Evolutionary conservation across 2,797 vertebrate genomes (phyloP).

Genomic region (Pelodytes ibericus): DNA sequence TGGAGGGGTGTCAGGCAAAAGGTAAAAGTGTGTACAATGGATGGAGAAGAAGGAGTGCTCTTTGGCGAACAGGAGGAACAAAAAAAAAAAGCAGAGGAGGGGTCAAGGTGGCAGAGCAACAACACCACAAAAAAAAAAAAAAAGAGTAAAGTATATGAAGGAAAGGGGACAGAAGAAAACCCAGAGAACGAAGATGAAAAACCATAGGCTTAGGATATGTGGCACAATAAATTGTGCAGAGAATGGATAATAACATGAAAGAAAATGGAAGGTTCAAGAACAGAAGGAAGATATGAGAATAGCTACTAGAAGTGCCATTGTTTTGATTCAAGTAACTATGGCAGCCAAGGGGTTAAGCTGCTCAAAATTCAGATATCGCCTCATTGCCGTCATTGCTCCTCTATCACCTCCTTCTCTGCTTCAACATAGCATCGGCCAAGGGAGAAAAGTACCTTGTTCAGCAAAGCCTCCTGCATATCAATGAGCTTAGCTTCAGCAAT

Average conservation of each 20-base stretch:
- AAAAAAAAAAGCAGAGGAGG: no score
- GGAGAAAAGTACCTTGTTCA: slow-evolving; percentile 57
- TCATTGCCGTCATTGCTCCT: slow-evolving; percentile 53
- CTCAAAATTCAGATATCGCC: slow-evolving; percentile 54
- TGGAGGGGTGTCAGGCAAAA: not conserved
- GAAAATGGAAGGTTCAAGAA: not conserved
- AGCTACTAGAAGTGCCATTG: not conserved
- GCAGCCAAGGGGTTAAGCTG: slow-evolving; percentile 35
- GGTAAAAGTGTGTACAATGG: not conserved
- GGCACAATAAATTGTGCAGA: not conserved
- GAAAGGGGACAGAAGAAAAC: no score
- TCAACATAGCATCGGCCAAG: slow-evolving; percentile 54
- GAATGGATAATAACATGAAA: not conserved
- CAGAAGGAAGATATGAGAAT: not conserved
- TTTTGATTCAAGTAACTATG: not conserved
- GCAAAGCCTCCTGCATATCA: slow-evolving; percentile 57
- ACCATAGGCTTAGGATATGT: no score
- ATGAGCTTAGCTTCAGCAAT: slow-evolving; percentile 50
- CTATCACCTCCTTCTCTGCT: slow-evolving; percentile 57
- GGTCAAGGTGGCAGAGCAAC: no score
- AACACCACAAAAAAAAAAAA: not conserved
- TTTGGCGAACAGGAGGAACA: no score
- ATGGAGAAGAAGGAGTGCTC: no score
- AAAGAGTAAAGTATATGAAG: not conserved
- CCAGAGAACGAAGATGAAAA: no score